Conservation (phyloP, 2,797 vertebrate genomes). For the Aplochiton taeniatus region DNA sequence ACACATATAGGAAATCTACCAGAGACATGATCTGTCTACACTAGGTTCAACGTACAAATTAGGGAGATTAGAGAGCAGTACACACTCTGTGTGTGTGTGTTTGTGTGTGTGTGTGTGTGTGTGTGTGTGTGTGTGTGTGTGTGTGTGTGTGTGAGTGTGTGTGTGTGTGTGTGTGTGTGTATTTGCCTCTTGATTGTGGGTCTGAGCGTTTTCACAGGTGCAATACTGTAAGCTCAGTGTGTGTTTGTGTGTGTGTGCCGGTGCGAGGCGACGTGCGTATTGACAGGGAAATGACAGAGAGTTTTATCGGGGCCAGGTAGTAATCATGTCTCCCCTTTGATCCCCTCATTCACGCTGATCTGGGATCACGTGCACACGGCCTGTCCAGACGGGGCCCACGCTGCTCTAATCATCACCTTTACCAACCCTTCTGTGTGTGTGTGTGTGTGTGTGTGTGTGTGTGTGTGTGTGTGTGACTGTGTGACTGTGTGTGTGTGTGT, state of each 20-base stretch:
- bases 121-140: constrained; percentile 8
- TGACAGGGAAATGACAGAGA: constrained; percentile 74
- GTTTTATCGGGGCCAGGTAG: constrained; percentile 75
- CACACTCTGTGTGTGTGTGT: constrained; percentile 45
- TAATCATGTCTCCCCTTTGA: constrained; percentile 80
- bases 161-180: constrained; percentile 31
- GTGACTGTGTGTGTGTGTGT: constrained; percentile 24
- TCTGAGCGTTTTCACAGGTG: neutral
- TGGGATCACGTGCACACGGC: constrained; percentile 75
- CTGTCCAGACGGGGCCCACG: constrained; percentile 62
- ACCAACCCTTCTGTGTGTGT: constrained; percentile 25
- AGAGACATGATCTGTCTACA: constrained; percentile 67
- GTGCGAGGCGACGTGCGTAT: constrained; percentile 18
- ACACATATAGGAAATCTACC: neutral
- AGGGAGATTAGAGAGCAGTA: constrained; percentile 72
- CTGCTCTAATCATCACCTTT: constrained; percentile 64
- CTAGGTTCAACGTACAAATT: constrained; percentile 71
- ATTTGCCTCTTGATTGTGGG: constrained; percentile 28
- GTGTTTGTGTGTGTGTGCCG: constrained; percentile 12
- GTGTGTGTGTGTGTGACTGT: constrained; percentile 21
- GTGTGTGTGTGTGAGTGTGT: constrained; percentile 25
- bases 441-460: constrained; percentile 18
- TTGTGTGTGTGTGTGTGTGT: constrained; percentile 16
- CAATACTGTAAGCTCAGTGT: neutral
- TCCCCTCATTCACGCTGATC: constrained; percentile 70